phyloP scores from a whole-genome alignment of 2,113 vertebrate genomes.

The Tor tambroides region DNA sequence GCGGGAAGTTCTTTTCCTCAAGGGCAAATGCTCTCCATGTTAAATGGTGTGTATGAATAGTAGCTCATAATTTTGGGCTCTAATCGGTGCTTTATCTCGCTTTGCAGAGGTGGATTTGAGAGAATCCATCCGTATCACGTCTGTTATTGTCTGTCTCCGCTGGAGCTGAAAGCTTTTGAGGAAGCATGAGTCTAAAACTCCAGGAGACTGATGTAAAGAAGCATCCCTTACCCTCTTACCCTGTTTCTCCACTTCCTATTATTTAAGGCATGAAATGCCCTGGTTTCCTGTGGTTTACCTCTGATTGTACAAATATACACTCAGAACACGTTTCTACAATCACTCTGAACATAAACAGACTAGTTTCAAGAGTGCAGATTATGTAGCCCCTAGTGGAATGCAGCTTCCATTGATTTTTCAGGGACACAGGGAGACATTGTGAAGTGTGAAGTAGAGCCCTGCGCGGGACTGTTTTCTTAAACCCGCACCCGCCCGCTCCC shows the following conservation, averaged over 20 bases:
- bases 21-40: slow-evolving; percentile 47
- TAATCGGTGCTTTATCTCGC: slow-evolving; percentile 72
- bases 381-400: neutral
- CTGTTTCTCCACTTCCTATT: neutral
- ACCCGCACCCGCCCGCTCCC: no score
- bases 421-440: neutral
- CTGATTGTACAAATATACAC: neutral
- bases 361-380: neutral
- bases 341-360: neutral
- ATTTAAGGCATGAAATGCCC: neutral
- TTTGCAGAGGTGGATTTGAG: slow-evolving; percentile 65
- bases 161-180: slow-evolving; percentile 71
- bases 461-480: no score
- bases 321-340: neutral
- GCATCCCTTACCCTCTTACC: neutral
- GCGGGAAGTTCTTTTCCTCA: slow-evolving; percentile 26
- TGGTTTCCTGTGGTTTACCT: neutral
- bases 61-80: slow-evolving; percentile 68
- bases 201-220: neutral
- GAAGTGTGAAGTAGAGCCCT: neutral
- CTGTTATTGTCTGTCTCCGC: slow-evolving; percentile 69
- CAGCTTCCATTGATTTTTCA: neutral
- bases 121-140: slow-evolving; percentile 67
- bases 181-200: slow-evolving; percentile 50
- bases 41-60: slow-evolving; percentile 70